A percentile compares a stretch with the other conserved stretches of the same genome.
Conservation (phyloP, 64 coral and sea anemone species). For the Dendrophyllia cribrosa region DNA sequence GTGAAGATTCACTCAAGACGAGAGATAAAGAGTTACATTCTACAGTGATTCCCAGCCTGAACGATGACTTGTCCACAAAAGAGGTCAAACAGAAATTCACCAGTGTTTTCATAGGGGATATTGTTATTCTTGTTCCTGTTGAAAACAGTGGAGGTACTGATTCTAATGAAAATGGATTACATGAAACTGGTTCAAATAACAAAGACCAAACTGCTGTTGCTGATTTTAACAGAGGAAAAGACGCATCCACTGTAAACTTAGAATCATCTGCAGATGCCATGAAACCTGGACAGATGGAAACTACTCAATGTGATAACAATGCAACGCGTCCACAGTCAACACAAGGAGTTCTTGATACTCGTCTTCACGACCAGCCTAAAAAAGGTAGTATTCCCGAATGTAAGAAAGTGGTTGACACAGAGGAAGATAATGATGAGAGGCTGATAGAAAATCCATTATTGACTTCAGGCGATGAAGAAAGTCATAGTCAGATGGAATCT, state of each 20-base stretch:
- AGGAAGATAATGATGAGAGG: background rate
- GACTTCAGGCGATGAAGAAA: background rate
- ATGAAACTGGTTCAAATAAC: background rate
- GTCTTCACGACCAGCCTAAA: background rate
- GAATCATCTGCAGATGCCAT: background rate
- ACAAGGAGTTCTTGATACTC: background rate
- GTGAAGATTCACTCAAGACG: too few relatives aligned
- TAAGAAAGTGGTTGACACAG: background rate
- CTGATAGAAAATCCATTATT: background rate
- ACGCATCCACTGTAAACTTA: background rate
- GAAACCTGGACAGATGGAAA: background rate
- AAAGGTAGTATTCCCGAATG: background rate
- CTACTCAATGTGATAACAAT: background rate
- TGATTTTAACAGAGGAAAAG: background rate
- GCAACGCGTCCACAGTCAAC: background rate
- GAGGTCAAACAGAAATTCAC: background rate
- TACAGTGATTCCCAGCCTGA: background rate
- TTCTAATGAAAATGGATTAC: background rate
- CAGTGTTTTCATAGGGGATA: slow-evolving; percentile 30
- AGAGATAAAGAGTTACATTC: background rate
- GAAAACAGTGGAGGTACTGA: background rate
- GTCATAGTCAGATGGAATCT: background rate
- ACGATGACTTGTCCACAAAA: background rate
- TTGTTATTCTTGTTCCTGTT: slow-evolving; percentile 9
- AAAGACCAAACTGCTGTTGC: background rate